Conservation (phyloP, 2,888 invertebrate genomes). For the Nephrotoma appendiculata region DNA sequence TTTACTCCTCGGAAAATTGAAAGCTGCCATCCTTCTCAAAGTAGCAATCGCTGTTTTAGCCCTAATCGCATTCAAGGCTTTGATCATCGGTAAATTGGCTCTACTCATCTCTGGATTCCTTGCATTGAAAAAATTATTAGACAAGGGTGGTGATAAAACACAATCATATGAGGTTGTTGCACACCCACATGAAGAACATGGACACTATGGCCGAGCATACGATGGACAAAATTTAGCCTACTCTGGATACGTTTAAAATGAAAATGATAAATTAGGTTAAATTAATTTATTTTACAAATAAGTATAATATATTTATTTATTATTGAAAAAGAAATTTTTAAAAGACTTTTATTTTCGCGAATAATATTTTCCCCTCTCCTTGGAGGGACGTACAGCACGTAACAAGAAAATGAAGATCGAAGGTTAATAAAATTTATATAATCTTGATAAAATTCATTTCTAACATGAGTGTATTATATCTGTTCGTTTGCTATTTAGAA, state of each 20-base stretch:
- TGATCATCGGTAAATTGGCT: constrained; percentile 71
- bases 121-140: constrained; percentile 56
- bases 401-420: background rate
- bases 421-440: background rate
- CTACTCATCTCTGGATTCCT: constrained; percentile 60
- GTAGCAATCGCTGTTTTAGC: constrained; percentile 63
- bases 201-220: constrained; percentile 50
- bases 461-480: background rate
- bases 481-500: background rate
- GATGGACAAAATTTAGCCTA: constrained; percentile 57
- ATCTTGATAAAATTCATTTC: no score
- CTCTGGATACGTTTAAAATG: constrained; percentile 41
- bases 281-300: background rate
- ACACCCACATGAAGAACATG: constrained; percentile 44
- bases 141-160: constrained; percentile 44
- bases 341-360: background rate
- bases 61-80: constrained; percentile 68
- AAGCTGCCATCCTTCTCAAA: constrained; percentile 63
- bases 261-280: constrained; percentile 12
- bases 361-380: background rate
- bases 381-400: background rate
- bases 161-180: constrained; percentile 66
- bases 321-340: background rate
- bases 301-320: background rate
- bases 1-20: constrained; percentile 61